These are phyloP conservation scores for Mormyrus iriodes DNA, from an alignment of 2,113 vertebrate species.

Conservation along the genomic window DNA sequence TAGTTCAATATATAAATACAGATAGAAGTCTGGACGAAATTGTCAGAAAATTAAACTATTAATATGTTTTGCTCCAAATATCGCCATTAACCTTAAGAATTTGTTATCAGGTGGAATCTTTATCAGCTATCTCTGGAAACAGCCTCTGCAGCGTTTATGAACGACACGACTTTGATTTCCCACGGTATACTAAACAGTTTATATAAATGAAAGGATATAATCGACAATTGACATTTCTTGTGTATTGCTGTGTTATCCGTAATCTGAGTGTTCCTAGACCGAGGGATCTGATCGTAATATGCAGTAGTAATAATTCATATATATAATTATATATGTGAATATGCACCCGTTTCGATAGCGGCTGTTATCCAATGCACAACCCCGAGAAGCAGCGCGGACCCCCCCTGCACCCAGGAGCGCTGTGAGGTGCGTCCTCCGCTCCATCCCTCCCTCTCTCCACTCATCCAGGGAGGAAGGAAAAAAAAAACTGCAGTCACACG, in stretches of 20 bases:
- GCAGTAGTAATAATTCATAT: not conserved
- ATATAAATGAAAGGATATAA: not conserved
- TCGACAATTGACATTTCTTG: not conserved
- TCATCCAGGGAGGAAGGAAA: constrained; percentile 25
- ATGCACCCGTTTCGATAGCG: not conserved
- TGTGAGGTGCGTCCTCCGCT: constrained; percentile 40
- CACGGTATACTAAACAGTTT: not conserved
- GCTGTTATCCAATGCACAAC: not conserved
- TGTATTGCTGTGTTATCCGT: not conserved
- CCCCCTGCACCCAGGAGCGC: constrained; percentile 26
- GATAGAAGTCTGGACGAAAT: not conserved
- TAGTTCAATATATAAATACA: not conserved
- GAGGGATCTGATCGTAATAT: not conserved
- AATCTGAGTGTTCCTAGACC: not conserved
- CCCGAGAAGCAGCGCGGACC: not conserved
- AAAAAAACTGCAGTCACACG: constrained; percentile 37
- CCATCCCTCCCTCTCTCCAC: constrained; percentile 39
- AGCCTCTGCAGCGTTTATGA: not conserved
- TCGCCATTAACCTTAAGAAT: not conserved
- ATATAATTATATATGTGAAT: not conserved
- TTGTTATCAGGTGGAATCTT: not conserved
- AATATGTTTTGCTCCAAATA: not conserved
- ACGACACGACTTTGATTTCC: not conserved
- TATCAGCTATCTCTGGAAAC: not conserved
- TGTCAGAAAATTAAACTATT: not conserved